Percentiles rank a stretch among this genome's conserved stretches.
phyloP scores from a whole-genome alignment of 2,888 invertebrate species.

The Nineta flava region DNA sequence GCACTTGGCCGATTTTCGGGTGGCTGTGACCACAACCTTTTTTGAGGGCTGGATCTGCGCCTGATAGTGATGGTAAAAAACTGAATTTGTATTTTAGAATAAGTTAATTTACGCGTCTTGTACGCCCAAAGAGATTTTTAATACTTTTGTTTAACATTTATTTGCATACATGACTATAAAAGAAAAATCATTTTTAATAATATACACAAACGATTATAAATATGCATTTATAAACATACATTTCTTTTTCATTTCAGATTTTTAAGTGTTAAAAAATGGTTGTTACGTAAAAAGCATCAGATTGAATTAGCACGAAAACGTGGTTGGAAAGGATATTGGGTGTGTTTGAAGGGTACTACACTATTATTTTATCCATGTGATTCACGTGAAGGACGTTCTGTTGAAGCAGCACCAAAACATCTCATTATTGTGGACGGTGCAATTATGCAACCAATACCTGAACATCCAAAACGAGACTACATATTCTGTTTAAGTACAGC shows the following conservation, averaged over 20 bases:
- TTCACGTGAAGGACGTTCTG: conserved; percentile 75
- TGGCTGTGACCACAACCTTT: too few relatives aligned
- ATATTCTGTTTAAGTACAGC: conserved; percentile 97
- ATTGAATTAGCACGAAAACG: conserved; percentile 90
- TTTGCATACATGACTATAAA: too few relatives aligned
- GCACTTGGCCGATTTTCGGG: too few relatives aligned
- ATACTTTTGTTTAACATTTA: too few relatives aligned
- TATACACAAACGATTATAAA: too few relatives aligned
- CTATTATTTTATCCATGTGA: conserved; percentile 92
- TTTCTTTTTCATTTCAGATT: conserved; percentile 49
- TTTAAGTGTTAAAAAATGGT: conserved; percentile 95
- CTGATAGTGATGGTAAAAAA: too few relatives aligned
- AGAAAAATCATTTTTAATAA: too few relatives aligned
- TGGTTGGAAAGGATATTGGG: conserved; percentile 98
- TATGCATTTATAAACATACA: too few relatives aligned
- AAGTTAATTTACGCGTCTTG: too few relatives aligned
- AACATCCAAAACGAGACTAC: conserved; percentile 93
- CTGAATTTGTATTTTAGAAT: too few relatives aligned
- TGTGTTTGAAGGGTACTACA: conserved; percentile 92
- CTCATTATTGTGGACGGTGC: conserved; percentile 92
- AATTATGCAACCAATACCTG: conserved; percentile 98
- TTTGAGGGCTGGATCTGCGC: too few relatives aligned
- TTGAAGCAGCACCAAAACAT: conserved; percentile 88
- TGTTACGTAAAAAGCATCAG: conserved; percentile 90
- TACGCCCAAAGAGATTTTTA: too few relatives aligned